Evolutionary conservation across 2,113 vertebrate genomes (phyloP).

Genomic region (Brachypteracias leptosomus): DNA sequence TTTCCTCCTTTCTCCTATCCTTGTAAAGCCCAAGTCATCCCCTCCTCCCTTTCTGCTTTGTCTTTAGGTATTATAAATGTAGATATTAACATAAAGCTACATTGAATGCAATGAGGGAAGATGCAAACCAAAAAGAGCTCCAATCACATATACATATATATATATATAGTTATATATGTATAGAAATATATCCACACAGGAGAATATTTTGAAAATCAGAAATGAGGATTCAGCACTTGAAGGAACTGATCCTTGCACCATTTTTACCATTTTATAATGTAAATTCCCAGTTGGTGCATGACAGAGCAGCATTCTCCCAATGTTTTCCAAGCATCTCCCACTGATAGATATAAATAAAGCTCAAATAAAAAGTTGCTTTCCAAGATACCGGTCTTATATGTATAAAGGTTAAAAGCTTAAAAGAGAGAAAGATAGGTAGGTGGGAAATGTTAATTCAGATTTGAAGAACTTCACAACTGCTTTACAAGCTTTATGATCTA

Average conservation of each 20-base stretch:
- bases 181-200: background rate
- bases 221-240: conserved; percentile 47
- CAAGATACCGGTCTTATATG: conserved; percentile 39
- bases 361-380: conserved; percentile 58
- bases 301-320: conserved; percentile 40
- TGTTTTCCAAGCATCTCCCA: conserved; percentile 55
- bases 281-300: conserved; percentile 55
- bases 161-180: background rate
- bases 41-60: conserved; percentile 8
- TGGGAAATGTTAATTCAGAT: conserved; percentile 51
- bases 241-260: conserved; percentile 38
- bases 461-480: conserved; percentile 19
- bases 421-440: conserved; percentile 40
- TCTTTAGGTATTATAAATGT: conserved; percentile 12
- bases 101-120: background rate
- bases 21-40: background rate
- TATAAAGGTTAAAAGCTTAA: conserved; percentile 55
- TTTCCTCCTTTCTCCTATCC: background rate
- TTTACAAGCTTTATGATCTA: conserved; percentile 23
- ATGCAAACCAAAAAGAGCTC: background rate
- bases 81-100: background rate
- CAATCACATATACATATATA: background rate
- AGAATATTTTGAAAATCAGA: conserved; percentile 7
- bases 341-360: conserved; percentile 56
- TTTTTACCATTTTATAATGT: conserved; percentile 42